Evolutionary conservation across 2,888 invertebrate species (phyloP).

Genomic region (Pherbina coryleti): DNA sequence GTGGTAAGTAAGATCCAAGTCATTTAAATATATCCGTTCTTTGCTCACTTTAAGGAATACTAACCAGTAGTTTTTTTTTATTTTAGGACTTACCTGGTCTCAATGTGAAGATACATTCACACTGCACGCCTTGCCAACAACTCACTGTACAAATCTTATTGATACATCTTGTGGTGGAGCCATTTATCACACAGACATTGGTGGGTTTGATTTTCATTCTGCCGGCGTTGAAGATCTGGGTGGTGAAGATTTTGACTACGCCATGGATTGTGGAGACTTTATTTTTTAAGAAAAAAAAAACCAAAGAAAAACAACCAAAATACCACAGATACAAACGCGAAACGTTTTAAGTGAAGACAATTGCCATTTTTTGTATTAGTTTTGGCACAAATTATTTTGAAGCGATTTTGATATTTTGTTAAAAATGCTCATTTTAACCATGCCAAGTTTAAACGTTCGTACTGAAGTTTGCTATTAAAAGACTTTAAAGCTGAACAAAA

Average conservation of each 20-base stretch:
- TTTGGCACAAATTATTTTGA: too few relatives aligned
- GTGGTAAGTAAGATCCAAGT: conserved; percentile 70
- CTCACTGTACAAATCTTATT: conserved; percentile 75
- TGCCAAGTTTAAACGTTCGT: not conserved
- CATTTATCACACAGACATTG: conserved; percentile 76
- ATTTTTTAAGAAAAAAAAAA: conserved; percentile 72
- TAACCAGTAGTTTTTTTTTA: not conserved
- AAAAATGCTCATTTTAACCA: too few relatives aligned
- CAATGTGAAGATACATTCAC: conserved; percentile 78
- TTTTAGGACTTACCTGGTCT: conserved; percentile 75
- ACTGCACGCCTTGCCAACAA: conserved; percentile 76
- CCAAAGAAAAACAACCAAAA: not conserved
- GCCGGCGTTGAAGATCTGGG: conserved; percentile 69
- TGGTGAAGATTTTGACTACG: conserved; percentile 77
- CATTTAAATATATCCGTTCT: not conserved
- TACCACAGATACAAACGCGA: not conserved
- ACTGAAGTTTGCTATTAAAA: not conserved
- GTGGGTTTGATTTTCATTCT: conserved; percentile 72
- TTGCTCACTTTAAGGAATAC: not conserved
- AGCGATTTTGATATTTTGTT: too few relatives aligned
- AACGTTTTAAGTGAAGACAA: not conserved
- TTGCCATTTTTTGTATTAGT: too few relatives aligned
- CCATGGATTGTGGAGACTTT: conserved; percentile 80
- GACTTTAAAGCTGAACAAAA: not conserved
- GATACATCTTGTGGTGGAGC: conserved; percentile 73